Evolutionary conservation across 2,797 vertebrate species (phyloP).

Genomic region (Acanthis flammea): DNA sequence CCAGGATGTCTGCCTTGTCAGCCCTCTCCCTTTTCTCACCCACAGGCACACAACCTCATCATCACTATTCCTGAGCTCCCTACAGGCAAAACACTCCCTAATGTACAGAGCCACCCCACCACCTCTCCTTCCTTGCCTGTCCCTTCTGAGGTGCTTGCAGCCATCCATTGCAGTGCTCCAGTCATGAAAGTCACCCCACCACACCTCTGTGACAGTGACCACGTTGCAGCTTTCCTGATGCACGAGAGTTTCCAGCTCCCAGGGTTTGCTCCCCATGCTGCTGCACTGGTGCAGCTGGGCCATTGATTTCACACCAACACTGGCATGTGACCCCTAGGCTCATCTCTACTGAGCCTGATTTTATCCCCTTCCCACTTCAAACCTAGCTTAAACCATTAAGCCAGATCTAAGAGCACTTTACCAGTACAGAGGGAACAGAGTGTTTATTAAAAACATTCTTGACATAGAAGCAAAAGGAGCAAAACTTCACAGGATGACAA

Average conservation of each 20-base stretch:
- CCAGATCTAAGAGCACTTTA: not conserved
- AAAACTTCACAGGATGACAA: not conserved
- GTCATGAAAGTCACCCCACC: rapidly evolving
- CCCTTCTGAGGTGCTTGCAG: not conserved
- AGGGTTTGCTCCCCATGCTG: rapidly evolving
- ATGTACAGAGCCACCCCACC: not conserved
- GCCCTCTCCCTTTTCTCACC: not conserved
- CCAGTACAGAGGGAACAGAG: not conserved
- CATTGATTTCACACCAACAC: not conserved
- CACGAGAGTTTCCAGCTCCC: not conserved
- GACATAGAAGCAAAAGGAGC: not conserved
- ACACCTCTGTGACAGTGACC: rapidly evolving
- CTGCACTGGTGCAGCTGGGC: not conserved
- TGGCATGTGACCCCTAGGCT: not conserved
- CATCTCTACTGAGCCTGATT: not conserved
- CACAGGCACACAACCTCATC: not conserved
- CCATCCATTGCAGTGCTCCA: not conserved
- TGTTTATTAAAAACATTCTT: not conserved
- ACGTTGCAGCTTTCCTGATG: rapidly evolving
- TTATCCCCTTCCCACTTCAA: not conserved
- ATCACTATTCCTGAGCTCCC: not conserved
- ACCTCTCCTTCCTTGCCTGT: not conserved
- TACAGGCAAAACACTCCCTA: not conserved
- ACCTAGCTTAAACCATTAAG: not conserved
- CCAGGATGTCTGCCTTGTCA: not conserved